phyloP scores from a whole-genome alignment of 2,888 invertebrate species.

The Drosophila prolongata region DNA sequence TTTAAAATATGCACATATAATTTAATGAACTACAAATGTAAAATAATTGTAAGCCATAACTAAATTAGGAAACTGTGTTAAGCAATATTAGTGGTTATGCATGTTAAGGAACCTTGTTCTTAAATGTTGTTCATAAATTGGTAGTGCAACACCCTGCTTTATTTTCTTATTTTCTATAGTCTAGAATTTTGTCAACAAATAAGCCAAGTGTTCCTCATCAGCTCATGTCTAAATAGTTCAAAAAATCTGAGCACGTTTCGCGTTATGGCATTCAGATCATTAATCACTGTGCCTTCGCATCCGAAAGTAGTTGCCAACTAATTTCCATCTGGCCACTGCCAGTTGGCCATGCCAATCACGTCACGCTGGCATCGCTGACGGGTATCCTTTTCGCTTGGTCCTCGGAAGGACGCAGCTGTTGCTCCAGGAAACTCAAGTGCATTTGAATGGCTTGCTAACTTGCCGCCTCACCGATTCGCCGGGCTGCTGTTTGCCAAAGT shows the following conservation, averaged over 20 bases:
- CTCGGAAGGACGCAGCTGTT: slow-evolving; percentile 69
- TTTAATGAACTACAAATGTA: too few species aligned
- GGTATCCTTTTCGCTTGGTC: slow-evolving; percentile 5
- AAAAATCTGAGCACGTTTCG: not conserved
- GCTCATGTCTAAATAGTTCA: not conserved
- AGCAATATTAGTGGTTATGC: too few species aligned
- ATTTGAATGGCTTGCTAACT: slow-evolving; percentile 69
- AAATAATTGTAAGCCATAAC: too few species aligned
- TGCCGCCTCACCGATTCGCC: slow-evolving; percentile 33
- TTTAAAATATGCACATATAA: too few species aligned
- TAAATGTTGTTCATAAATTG: too few species aligned
- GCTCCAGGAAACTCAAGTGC: slow-evolving; percentile 78
- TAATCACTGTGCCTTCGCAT: slow-evolving; percentile 16
- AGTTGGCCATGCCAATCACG: slow-evolving; percentile 14
- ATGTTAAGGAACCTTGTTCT: too few species aligned
- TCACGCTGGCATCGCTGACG: slow-evolving; percentile 27
- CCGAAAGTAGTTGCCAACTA: slow-evolving; percentile 8
- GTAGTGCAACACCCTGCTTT: too few species aligned
- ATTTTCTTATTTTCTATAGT: too few species aligned
- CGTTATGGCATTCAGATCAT: slow-evolving; percentile 4
- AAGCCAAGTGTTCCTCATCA: not conserved
- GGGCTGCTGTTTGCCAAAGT: slow-evolving; percentile 71
- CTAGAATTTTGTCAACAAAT: too few species aligned
- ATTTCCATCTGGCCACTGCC: not conserved
- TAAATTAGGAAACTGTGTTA: too few species aligned